phyloP scores from a whole-genome alignment of 2,888 invertebrate species.

The Ichneumoninae sp. region DNA sequence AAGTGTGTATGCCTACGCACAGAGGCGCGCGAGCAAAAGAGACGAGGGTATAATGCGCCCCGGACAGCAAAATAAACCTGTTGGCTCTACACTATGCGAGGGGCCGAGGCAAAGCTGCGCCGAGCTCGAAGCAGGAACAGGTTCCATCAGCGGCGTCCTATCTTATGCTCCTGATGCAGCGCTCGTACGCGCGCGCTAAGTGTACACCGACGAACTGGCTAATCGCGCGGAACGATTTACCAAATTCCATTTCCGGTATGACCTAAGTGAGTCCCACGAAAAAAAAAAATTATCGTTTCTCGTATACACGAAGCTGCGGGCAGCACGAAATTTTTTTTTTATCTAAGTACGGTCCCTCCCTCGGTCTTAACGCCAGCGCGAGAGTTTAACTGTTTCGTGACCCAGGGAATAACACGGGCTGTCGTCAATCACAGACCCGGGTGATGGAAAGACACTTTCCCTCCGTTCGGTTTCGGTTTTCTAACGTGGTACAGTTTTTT shows the following conservation, averaged over 20 bases:
- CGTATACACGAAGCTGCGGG: slow-evolving; percentile 41
- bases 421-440: slow-evolving; percentile 19
- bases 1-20: not conserved
- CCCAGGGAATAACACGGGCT: slow-evolving; percentile 26
- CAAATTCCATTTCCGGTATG: slow-evolving; percentile 64
- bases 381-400: slow-evolving; percentile 52
- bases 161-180: slow-evolving; percentile 46
- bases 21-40: not conserved
- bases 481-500: not conserved
- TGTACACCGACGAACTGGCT: slow-evolving; percentile 38
- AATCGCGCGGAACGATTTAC: slow-evolving; percentile 58
- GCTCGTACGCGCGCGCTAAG: slow-evolving; percentile 15
- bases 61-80: slow-evolving; percentile 53
- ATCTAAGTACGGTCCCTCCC: not conserved
- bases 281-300: slow-evolving; percentile 36
- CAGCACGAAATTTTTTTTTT: slow-evolving; percentile 29
- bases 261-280: slow-evolving; percentile 2
- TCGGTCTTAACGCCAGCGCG: slow-evolving; percentile 16
- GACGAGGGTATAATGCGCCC: slow-evolving; percentile 29
- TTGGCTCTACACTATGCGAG: slow-evolving; percentile 31
- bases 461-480: slow-evolving; percentile 15
- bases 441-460: slow-evolving; percentile 50
- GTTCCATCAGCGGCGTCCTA: slow-evolving; percentile 31
- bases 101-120: slow-evolving; percentile 22
- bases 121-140: slow-evolving; percentile 30